Percentiles rank a stretch among this genome's conserved stretches.
These are phyloP conservation scores for Eudasyphora cyanicolor DNA, from an alignment of 2,888 invertebrate species.

Conservation along the genomic window DNA sequence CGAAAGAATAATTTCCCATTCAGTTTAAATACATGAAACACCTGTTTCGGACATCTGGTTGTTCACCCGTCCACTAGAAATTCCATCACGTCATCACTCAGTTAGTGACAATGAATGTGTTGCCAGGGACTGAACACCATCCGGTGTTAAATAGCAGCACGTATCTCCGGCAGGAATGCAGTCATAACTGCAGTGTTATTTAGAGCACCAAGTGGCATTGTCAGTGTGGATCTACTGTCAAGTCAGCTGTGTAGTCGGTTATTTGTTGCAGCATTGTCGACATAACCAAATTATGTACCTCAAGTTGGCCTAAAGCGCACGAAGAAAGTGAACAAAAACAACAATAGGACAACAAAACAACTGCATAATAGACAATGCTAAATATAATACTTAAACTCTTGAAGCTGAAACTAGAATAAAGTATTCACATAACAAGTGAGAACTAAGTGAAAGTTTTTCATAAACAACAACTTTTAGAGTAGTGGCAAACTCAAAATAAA, in stretches of 20 bases:
- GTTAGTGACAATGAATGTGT: constrained; percentile 18
- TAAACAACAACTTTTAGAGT: too few species aligned
- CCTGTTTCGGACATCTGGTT: background rate
- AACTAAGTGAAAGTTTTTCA: too few species aligned
- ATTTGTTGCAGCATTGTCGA: constrained; percentile 34
- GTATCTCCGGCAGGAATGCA: constrained; percentile 47
- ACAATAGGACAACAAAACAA: background rate
- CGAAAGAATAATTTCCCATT: constrained; percentile 4
- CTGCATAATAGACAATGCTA: background rate
- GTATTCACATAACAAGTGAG: too few species aligned
- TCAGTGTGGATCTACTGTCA: constrained; percentile 21
- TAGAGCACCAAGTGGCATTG: constrained; percentile 47
- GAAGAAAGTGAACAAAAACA: background rate
- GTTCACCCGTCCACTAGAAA: background rate
- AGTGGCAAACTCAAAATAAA: too few species aligned
- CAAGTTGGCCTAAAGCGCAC: constrained; percentile 53
- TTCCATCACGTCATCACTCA: background rate
- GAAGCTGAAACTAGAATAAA: too few species aligned
- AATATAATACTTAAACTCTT: too few species aligned
- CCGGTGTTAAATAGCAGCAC: constrained; percentile 55
- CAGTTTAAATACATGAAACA: background rate
- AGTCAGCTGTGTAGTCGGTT: constrained; percentile 27
- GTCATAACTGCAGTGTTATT: constrained; percentile 43
- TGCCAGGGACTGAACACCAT: constrained; percentile 20
- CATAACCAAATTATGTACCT: constrained; percentile 56